phyloP scores from a whole-genome alignment of 2,888 invertebrate species.

The Clunio marinus region DNA sequence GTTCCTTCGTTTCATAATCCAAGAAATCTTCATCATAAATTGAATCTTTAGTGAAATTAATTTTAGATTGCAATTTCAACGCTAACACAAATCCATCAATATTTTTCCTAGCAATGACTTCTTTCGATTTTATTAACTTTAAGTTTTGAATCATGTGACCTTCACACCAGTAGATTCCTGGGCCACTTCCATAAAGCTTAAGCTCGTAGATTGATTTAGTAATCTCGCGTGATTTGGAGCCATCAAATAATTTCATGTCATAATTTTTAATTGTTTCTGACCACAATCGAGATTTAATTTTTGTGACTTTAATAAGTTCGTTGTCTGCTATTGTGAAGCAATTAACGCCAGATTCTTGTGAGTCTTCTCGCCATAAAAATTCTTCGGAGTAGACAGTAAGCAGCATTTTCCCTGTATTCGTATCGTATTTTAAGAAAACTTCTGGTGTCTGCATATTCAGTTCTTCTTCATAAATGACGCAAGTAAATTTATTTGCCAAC shows the following conservation, averaged over 20 bases:
- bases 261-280: slow-evolving; percentile 43
- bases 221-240: slow-evolving; percentile 39
- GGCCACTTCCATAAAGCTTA: slow-evolving; percentile 53
- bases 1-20: slow-evolving; percentile 40
- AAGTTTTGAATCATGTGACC: slow-evolving; percentile 55
- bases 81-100: slow-evolving; percentile 46
- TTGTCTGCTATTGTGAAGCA: slow-evolving; percentile 60
- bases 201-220: slow-evolving; percentile 53
- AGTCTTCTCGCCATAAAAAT: slow-evolving; percentile 54
- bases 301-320: slow-evolving; percentile 53
- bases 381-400: slow-evolving; percentile 57
- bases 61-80: slow-evolving; percentile 42
- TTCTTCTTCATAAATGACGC: slow-evolving; percentile 24
- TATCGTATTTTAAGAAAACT: slow-evolving; percentile 41
- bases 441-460: slow-evolving; percentile 35
- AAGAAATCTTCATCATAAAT: slow-evolving; percentile 34
- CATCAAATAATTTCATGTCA: slow-evolving; percentile 40
- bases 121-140: slow-evolving; percentile 53
- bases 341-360: slow-evolving; percentile 54
- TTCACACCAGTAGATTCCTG: slow-evolving; percentile 65
- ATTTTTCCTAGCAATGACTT: slow-evolving; percentile 53
- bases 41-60: slow-evolving; percentile 7
- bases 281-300: slow-evolving; percentile 50
- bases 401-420: slow-evolving; percentile 45
- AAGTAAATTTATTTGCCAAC: slow-evolving; percentile 41